Conservation (phyloP, 2,888 invertebrate species). For the Sinhomidia bicolor region DNA sequence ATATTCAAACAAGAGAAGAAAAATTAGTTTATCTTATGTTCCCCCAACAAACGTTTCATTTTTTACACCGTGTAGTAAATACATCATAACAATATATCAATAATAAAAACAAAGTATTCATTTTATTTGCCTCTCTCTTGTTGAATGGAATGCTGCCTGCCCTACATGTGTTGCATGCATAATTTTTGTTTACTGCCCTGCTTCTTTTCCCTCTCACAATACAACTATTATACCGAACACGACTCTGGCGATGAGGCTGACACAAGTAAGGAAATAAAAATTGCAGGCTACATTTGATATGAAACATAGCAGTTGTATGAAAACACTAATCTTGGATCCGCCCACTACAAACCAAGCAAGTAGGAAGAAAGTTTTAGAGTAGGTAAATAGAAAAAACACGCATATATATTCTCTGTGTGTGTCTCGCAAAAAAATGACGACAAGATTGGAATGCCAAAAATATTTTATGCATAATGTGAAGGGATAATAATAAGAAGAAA, state of each 20-base stretch:
- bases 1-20: background rate
- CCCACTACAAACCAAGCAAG: background rate
- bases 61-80: background rate
- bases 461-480: conserved; percentile 9
- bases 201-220: conserved; percentile 37
- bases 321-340: background rate
- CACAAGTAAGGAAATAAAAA: conserved; percentile 16
- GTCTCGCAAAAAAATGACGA: conserved; percentile 13
- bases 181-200: conserved; percentile 11
- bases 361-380: no score
- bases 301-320: conserved; percentile 16
- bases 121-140: background rate
- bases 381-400: background rate
- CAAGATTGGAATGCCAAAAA: background rate
- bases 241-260: background rate
- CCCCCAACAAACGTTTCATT: background rate
- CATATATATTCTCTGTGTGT: background rate
- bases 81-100: background rate
- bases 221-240: conserved; percentile 18
- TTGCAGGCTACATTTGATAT: conserved; percentile 59
- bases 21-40: background rate
- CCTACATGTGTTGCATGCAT: conserved; percentile 34
- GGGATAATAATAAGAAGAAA: background rate
- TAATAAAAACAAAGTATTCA: background rate
- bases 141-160: conserved; percentile 18